Base-by-base conservation (phyloP, 2,888 invertebrate species). In the Sinotaia quadrata region DNA sequence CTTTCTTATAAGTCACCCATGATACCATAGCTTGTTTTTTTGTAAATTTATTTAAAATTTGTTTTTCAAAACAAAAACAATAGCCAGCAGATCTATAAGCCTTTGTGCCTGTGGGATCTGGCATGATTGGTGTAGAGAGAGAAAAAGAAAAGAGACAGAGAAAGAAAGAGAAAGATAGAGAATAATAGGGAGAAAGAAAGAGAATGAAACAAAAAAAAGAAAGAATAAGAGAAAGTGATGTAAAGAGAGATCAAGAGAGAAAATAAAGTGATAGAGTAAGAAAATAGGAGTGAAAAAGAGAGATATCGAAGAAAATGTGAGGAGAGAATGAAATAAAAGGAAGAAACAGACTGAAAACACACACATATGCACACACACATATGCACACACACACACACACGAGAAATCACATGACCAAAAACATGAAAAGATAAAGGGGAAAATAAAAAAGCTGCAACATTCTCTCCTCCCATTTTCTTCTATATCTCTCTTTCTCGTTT, bases 111-210 rank as follows among this genome's bases (percentile, higher is more conserved):
- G n/a, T n/a, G n/a, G n/a, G n/a, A n/a, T n/a, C n/a, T n/a, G 10
- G 36, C 21, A 27, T 29, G 29, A 57, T 15, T 31, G 47, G 36
- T 29, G n/a, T 10, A 66, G 57, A 66, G 21, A 47, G 41, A 66
- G 59, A 59, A 8, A 59, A 27, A 59, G 12, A 27, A 21, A 18
- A 1, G 41, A 18, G 54, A 12, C 29, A 34, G 49, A 31, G 44
- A 31, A 56, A 36, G 37, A 36, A n/a, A 33, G 60, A 24, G 21
- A 41, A 2, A 59, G 31, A 52, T 36, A 1, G 27, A 59, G 21
- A 21, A 24, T 15, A n/a, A 51, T 24, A 49, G 49, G 27, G 37
- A 24, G 60, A 51, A n/a, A 34, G 21, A 36, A 29, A 31, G 41
- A 44, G 21, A 44, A 29, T 31, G 21, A 56, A 31, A 57, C 15